A percentile compares a stretch with the other conserved stretches of the same genome.
Conservation (phyloP, 1,140 invertebrate genomes). For the Aradophagus sp. region DNA sequence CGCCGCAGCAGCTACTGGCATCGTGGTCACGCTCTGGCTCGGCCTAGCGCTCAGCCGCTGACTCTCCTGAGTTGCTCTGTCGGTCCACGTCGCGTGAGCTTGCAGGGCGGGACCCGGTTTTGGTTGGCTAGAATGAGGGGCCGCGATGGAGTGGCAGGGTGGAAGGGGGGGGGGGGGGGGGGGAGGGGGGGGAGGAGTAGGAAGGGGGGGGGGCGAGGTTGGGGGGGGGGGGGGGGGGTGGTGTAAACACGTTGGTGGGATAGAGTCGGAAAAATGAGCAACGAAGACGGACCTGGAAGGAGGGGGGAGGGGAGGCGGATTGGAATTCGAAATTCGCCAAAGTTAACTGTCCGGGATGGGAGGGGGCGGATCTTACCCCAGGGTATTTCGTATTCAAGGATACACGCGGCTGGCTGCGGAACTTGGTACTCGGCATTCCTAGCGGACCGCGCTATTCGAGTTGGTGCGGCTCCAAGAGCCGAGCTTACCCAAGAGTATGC, state of each 20-base stretch:
- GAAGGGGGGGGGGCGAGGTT: background rate
- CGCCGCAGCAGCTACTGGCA: too few species aligned
- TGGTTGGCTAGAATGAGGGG: too few species aligned
- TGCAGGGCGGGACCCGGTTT: too few species aligned
- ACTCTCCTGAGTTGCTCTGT: too few species aligned
- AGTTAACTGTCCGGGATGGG: constrained; percentile 33
- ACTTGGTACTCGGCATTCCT: constrained; percentile 67
- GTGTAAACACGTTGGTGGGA: background rate
- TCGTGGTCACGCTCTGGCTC: too few species aligned
- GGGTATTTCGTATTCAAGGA: constrained; percentile 68
- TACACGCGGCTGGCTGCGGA: constrained; percentile 61
- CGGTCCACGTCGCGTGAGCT: too few species aligned
- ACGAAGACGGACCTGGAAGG: too few species aligned
- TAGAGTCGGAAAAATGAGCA: constrained; percentile 12
- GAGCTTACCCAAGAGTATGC: constrained; percentile 61
- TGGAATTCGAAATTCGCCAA: constrained; percentile 65
- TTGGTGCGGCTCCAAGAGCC: constrained; percentile 54
- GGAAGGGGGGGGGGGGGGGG: too few species aligned
- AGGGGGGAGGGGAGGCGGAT: constrained; percentile 31
- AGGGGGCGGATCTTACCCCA: constrained; percentile 60
- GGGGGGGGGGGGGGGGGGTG: background rate
- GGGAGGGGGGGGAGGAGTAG: too few species aligned
- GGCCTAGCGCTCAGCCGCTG: too few species aligned
- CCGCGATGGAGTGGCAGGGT: too few species aligned
- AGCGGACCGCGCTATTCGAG: constrained; percentile 63